Evolutionary conservation across 1,140 invertebrate genomes (phyloP), one percentile per base, ranked within the genome.

Genomic region (Danaus plexippus): DNA sequence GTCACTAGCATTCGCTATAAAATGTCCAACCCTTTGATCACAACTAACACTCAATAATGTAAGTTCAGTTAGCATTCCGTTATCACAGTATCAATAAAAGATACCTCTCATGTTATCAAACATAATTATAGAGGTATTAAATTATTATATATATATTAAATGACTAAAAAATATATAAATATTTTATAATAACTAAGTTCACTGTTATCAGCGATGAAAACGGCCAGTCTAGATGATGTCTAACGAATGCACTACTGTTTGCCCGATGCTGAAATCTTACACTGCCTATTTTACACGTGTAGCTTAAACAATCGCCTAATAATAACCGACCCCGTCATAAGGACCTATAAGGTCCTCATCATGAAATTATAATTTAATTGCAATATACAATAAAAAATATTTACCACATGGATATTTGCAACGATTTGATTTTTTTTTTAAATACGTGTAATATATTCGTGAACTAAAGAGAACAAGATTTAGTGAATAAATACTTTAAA

Each of bases 31-130:
- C 2, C 5, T 32, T 32, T 32, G 22, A 59, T 44, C 54, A 62
- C 58, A 60, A 63, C 59, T 59, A 73, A 68, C 61, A 67, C 59
- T 43, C 54, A 43, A 12, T 54, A 47, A 15, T 15, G 11, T 13
- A 57, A 32, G 22, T 32, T 52, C 64, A 66, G 57, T 63, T 71
- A 66, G 67, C 66, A 70, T 43, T 51, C 61, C 46, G 62, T 77
- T 85, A 85, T 83, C 82, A 73, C 58, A 74, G 61, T 77, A 74
- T 77, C 71, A 85, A 82, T 80, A 85, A 61, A 69, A 82, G 77
- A 85, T 81, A 83, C 66, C 63, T 65, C 70, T 74, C 71, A 68
- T 66, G 67, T 78, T 79, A 78, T 80, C 73, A 68, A 64, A 61
- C 67, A 61, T 75, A 76, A 62, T 59, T 63, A 63, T 63, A 62